Evolutionary conservation across 30 jellyfish, hydroid and myxozoan species (phyloP), one percentile per base, ranked within the genome.

Genomic region (Turritopsis rubra): DNA sequence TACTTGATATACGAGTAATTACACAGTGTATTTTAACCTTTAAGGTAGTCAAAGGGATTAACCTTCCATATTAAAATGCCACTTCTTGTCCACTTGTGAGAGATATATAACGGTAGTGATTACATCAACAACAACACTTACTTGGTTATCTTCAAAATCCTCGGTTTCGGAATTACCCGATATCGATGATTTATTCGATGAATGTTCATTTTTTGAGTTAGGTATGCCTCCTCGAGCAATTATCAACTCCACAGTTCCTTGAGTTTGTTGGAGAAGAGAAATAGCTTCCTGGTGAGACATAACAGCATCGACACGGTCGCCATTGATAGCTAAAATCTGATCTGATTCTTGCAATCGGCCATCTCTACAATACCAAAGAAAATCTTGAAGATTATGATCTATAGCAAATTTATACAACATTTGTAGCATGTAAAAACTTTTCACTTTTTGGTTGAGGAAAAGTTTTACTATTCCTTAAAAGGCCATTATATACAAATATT

Each of bases 261-360:
- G 85, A 16, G 96, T 83, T 41, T 82, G 86, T 52, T 92, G 98
- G 3, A 92, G 91, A 60, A 92, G 79, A 18, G 85, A 83, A 52
- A 92, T 92, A 3, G 96, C 98, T 52, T 92, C 98, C 71, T 87
- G 96, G 75, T 92, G 98, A 16, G 98, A 83, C 84, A 88, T 30
- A 17, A 92, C 98, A 7, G 92, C 82, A 73, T 91, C 97, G 23
- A 91, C 89, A 41, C 95, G 91, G 31, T 88, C 93, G 27, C 96
- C 98, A 83, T 92, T 92, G 52, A 92, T 92, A 18, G 96, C 98
- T 53, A 92, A 87, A 68, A 92, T 92, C 83, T 92, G 98, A 79
- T 92, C 98, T 1, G 95, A 91, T 74, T 87, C 98, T 22, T 52
- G 96, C 81, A 92, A 71, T 24, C 87, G 96, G 19, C 98, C 98